Conservation (phyloP, 2,888 invertebrate genomes). For the Leptopterna dolabrata region DNA sequence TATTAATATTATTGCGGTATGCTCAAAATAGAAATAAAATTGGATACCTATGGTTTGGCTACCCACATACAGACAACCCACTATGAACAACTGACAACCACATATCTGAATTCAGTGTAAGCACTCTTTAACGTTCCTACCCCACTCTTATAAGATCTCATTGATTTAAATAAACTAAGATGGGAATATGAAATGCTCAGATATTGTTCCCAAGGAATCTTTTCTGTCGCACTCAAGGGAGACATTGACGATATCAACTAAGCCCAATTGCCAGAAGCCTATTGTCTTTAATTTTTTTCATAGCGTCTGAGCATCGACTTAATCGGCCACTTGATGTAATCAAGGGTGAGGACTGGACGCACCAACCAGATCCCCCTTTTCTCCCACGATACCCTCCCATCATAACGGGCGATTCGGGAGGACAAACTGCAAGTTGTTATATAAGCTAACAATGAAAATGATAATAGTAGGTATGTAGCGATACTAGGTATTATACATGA, state of each 20-base stretch:
- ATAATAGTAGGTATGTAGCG: too few relatives aligned
- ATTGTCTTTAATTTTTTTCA: constrained; percentile 44
- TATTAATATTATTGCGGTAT: too few relatives aligned
- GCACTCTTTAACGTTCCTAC: too few relatives aligned
- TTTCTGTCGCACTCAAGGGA: not conserved
- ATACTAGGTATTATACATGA: too few relatives aligned
- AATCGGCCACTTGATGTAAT: constrained; percentile 42
- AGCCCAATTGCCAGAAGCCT: constrained; percentile 33
- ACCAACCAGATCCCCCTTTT: not conserved
- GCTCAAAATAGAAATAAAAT: too few relatives aligned
- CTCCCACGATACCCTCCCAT: not conserved
- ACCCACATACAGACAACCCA: too few relatives aligned
- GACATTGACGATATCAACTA: constrained; percentile 29
- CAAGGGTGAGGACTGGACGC: not conserved
- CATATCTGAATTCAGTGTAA: too few relatives aligned
- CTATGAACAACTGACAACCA: too few relatives aligned
- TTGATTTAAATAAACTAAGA: too few relatives aligned
- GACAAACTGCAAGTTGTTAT: not conserved
- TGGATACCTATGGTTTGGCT: too few relatives aligned
- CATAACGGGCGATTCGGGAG: not conserved
- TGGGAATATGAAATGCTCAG: not conserved
- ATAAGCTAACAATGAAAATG: too few relatives aligned
- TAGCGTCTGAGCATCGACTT: constrained; percentile 40
- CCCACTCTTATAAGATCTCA: too few relatives aligned
- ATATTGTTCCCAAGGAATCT: constrained; percentile 16